Base-by-base conservation (phyloP, 1,140 invertebrate genomes). In the Leguminivora glycinivorella region DNA sequence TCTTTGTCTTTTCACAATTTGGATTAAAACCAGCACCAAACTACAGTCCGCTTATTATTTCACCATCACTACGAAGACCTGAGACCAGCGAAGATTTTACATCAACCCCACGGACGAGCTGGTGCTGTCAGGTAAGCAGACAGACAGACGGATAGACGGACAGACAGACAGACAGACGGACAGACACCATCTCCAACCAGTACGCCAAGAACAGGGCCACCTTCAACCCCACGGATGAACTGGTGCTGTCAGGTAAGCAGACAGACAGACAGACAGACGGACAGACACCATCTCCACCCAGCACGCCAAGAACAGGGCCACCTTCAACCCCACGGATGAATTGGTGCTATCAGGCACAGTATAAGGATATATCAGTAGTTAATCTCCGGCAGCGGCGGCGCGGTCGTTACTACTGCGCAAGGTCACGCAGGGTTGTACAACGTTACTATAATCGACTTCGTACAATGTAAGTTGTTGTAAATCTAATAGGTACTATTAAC, bases 191-290 rank as follows among this genome's bases (percentile, higher is more conserved):
- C 77, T 96, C 96, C 31, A 99, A 99, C 92, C 95, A 96, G 79
- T 99, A 99, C 88, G 95, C 94, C 4, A 96, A 96, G 89, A 99
- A 99, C 90, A 93, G 96, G 63, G 98, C 98, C 0, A 98, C 97
- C 0, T 99, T 99, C 85, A 97, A 96, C 88, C 96, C 96, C 72
- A 96, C 96, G 12, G 98, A 99, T 88, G 97, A 99, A 78, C 89
- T 99, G 26, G 95, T 99, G n/a, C 91, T 99, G 1, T 97, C 96
- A 26, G 93, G 12, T 43, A n/a, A 12, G 12, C 12, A n/a, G 4
- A 38, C 34, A 82, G 74, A 22, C 29, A 25, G 5, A 68, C 63
- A 70, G n/a, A 43, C 14, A 83, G 98, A 99, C 90, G 98, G 99
- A 52, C 47, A 52, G 0, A 52, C 17, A 52, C 94, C 63, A 95